Conservation (phyloP, 2,797 vertebrate species). For the Microctenopoma steveboyesi region DNA sequence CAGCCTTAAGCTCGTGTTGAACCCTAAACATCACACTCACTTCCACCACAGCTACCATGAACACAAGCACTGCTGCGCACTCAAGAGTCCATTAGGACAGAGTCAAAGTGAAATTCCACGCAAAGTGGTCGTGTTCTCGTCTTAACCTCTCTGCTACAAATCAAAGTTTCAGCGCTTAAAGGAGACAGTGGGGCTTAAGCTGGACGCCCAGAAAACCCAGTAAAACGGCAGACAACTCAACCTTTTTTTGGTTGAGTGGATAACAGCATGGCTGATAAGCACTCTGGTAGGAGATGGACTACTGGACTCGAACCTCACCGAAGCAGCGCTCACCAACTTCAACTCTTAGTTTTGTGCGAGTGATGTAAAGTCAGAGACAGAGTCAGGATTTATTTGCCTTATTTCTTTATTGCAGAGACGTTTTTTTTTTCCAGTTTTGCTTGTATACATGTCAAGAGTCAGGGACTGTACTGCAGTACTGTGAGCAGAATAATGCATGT, state of each 20-base stretch:
- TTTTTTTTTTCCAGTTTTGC: conserved; percentile 30
- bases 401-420: conserved; percentile 77
- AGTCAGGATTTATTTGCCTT: conserved; percentile 23
- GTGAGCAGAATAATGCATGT: conserved; percentile 47
- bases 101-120: conserved; percentile 16
- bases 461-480: conserved; percentile 47
- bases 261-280: no score
- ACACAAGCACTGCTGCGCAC: conserved; percentile 12
- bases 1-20: neutral
- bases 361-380: neutral
- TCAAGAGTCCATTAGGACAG: conserved; percentile 6
- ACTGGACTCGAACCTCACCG: neutral
- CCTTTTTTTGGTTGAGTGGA: no score
- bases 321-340: neutral
- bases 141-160: conserved; percentile 16
- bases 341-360: neutral
- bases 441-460: conserved; percentile 65
- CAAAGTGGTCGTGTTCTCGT: conserved; percentile 8
- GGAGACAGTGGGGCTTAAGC: conserved; percentile 6
- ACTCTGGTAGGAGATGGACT: no score
- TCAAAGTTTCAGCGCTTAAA: conserved; percentile 20
- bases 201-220: neutral
- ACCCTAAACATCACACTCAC: neutral
- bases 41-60: conserved; percentile 11
- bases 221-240: neutral